phyloP scores from a whole-genome alignment of 1,140 invertebrate species.

The Tetragnatha versicolor region DNA sequence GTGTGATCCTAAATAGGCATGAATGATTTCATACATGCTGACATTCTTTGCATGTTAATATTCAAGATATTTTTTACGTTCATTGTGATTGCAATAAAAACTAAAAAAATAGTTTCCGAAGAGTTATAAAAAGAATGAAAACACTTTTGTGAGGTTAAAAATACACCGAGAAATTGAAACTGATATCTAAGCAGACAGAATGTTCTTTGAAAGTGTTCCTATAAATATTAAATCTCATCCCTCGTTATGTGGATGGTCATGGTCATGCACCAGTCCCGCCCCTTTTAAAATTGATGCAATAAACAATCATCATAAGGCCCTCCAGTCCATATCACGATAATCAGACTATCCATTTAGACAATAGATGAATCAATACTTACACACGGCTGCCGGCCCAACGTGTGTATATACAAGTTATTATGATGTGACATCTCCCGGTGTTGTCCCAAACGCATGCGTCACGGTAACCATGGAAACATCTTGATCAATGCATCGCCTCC shows the following conservation, averaged over 20 bases:
- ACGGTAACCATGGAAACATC: constrained; percentile 30
- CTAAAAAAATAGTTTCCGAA: too few relatives aligned
- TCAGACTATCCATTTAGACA: constrained; percentile 1
- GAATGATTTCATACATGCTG: too few relatives aligned
- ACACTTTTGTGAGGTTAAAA: too few relatives aligned
- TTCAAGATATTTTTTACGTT: too few relatives aligned
- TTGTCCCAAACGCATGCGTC: constrained; percentile 37
- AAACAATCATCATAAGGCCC: background rate
- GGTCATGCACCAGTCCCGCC: background rate
- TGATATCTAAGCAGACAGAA: background rate
- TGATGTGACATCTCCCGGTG: constrained; percentile 23
- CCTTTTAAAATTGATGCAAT: background rate
- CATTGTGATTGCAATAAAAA: too few relatives aligned
- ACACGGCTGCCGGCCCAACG: constrained; percentile 19
- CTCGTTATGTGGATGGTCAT: background rate
- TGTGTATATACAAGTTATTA: constrained; percentile 42
- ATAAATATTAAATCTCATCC: background rate
- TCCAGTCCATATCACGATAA: background rate
- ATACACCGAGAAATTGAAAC: too few relatives aligned
- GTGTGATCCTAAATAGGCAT: too few relatives aligned
- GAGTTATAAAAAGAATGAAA: too few relatives aligned
- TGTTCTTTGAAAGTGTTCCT: background rate
- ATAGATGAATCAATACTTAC: constrained; percentile 52
- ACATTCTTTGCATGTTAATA: too few relatives aligned
- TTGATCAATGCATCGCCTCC: constrained; percentile 26